Evolutionary conservation across 2,888 invertebrate genomes (phyloP).

Genomic region (Hydraecia micacea): DNA sequence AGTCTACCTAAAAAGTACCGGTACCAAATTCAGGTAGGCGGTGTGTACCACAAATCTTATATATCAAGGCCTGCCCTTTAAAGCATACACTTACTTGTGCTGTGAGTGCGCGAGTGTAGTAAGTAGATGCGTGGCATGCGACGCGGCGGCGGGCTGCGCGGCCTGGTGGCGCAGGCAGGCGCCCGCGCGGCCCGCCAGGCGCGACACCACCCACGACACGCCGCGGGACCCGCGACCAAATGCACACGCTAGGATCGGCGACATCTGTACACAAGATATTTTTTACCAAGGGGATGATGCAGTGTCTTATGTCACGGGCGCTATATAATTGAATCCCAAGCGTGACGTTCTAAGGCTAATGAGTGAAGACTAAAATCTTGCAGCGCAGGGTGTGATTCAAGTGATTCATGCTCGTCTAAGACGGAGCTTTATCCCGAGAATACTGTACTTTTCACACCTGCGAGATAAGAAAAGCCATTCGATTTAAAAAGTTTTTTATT

Average conservation of each 20-base stretch:
- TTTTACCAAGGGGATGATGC: not conserved
- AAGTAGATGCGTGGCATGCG: slow-evolving; percentile 77
- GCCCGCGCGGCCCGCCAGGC: slow-evolving; percentile 79
- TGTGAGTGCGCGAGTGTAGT: slow-evolving; percentile 77
- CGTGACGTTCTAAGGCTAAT: not conserved
- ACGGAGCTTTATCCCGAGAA: not conserved
- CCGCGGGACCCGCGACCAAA: slow-evolving; percentile 81
- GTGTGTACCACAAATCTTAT: too few relatives aligned
- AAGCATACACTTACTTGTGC: slow-evolving; percentile 68
- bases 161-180: slow-evolving; percentile 77
- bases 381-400: not conserved
- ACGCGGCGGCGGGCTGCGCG: slow-evolving; percentile 76
- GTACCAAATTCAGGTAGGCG: too few relatives aligned
- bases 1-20: too few relatives aligned
- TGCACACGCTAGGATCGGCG: slow-evolving; percentile 79
- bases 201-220: slow-evolving; percentile 80
- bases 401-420: not conserved
- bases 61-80: too few relatives aligned
- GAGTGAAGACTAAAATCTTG: not conserved
- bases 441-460: not conserved
- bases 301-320: not conserved
- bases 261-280: slow-evolving; percentile 72
- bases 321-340: not conserved
- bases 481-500: too few relatives aligned
- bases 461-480: not conserved